Conservation (phyloP, 2,888 invertebrate species). For the Augochlorella aurata region DNA sequence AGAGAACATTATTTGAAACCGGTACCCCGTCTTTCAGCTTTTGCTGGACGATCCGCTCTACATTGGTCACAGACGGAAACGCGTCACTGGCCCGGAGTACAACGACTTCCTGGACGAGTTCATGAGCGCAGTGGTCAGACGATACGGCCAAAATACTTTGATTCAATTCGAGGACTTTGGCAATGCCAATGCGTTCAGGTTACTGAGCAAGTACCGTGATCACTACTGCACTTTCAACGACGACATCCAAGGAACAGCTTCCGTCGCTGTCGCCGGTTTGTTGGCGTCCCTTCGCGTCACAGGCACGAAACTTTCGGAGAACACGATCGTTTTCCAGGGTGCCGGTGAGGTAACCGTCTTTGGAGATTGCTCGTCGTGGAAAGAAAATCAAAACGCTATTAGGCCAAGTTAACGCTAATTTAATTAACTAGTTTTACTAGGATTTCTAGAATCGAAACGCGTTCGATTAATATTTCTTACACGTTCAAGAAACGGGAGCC, state of each 20-base stretch:
- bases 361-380: no score
- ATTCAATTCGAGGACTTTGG: conserved; percentile 99
- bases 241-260: conserved; percentile 98
- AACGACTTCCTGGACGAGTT: conserved; percentile 98
- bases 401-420: no score
- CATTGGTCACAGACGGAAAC: conserved; percentile 93
- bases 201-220: conserved; percentile 94
- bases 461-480: no score
- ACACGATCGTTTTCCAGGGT: conserved; percentile 96
- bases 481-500: no score
- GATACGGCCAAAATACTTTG: conserved; percentile 93
- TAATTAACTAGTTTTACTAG: no score
- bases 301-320: conserved; percentile 90
- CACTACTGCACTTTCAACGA: conserved; percentile 98
- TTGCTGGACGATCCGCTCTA: conserved; percentile 96
- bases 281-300: conserved; percentile 93
- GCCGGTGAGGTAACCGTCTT: conserved; percentile 91
- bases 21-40: conserved; percentile 81
- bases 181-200: conserved; percentile 97
- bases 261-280: conserved; percentile 97
- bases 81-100: conserved; percentile 92
- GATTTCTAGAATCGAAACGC: no score
- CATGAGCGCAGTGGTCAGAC: conserved; percentile 93
- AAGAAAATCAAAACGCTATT: no score
- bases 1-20: not conserved